Evolutionary conservation across 1,140 invertebrate species (phyloP), one percentile per base, ranked within the genome.

Genomic region (Holcopasites calliopsidis): DNA sequence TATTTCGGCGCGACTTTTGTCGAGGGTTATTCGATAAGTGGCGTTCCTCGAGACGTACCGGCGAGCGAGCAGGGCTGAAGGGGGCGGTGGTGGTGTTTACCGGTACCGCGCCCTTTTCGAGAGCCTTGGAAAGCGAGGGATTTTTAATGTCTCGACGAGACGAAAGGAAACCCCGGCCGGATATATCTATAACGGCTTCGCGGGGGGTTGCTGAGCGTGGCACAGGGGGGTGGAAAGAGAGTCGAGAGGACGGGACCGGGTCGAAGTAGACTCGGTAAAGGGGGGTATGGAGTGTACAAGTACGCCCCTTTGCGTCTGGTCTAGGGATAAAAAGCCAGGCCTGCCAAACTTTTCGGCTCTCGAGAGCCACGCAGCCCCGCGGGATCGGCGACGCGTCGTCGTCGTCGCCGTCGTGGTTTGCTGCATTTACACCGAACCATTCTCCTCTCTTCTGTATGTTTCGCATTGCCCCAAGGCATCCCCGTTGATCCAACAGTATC

Each of bases 271-370:
- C 54, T 65, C 26, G 78, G 60, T 38, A 58, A 50, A 40, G 50
- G 42, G 76, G 71, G 57, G 35, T 52, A 57, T 78, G 75, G 79
- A 78, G 60, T 82, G 70, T 78, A 65, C 66, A 70, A 83, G 80
- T 83, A 69, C 79, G 80, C 75, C 76, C 80, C 70, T 83, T 83
- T 83, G 73, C 80, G 79, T 83, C 80, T 82, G 76, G 76, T 80
- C 69, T 66, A 82, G 76, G 80, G 80, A 83, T 83, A 83, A 83
- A 83, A 83, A 82, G 80, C 69, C 76, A 78, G 73, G 76, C 75
- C 80, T 83, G 80, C 80, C 80, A 82, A 83, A 83, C 79, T 83
- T 83, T 83, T 70, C 70, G 44, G 52, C 55, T 74, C 80, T 83
- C 70, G 80, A 82, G 80, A 76, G 70, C 21, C 44, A 77, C 57